These are phyloP conservation scores for Andrena minutula DNA, from an alignment of 2,888 invertebrate genomes.

Conservation along the genomic window DNA sequence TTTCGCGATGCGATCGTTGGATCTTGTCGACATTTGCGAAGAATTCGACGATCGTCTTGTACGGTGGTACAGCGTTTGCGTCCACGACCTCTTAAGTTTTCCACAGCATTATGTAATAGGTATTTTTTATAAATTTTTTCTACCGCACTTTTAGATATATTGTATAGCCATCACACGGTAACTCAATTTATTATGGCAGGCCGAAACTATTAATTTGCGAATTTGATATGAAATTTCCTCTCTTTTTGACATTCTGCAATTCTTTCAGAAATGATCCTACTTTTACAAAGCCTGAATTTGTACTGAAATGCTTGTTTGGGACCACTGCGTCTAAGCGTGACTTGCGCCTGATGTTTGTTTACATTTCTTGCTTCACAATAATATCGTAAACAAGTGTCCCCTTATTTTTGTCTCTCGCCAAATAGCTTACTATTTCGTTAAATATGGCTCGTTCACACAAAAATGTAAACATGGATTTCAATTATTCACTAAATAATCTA, in stretches of 20 bases:
- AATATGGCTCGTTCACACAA: too few relatives aligned
- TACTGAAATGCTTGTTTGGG: background rate
- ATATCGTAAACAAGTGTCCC: background rate
- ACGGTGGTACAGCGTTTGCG: slow-evolving; percentile 3
- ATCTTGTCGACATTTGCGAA: slow-evolving; percentile 1
- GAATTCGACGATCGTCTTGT: background rate
- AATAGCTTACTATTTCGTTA: too few relatives aligned
- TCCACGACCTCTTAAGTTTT: slow-evolving; percentile 12
- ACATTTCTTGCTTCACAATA: background rate
- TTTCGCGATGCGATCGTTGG: background rate
- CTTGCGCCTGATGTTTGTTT: background rate
- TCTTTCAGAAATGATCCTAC: background rate
- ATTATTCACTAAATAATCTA: too few relatives aligned
- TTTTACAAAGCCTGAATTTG: too few relatives aligned
- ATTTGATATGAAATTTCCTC: slow-evolving; percentile 41
- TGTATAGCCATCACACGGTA: slow-evolving; percentile 26
- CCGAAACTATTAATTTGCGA: slow-evolving; percentile 5
- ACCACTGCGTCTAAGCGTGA: background rate
- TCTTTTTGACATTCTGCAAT: slow-evolving; percentile 15
- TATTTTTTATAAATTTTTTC: slow-evolving; percentile 44
- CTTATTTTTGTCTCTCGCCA: too few relatives aligned
- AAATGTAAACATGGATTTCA: too few relatives aligned
- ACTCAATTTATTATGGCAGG: slow-evolving; percentile 17
- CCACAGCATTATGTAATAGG: background rate
- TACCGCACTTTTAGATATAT: slow-evolving; percentile 35